A percentile compares a stretch with the other conserved stretches of the same genome.
These are phyloP conservation scores for Eueides isabella DNA, from an alignment of 1,140 invertebrate species.

Conservation along the genomic window DNA sequence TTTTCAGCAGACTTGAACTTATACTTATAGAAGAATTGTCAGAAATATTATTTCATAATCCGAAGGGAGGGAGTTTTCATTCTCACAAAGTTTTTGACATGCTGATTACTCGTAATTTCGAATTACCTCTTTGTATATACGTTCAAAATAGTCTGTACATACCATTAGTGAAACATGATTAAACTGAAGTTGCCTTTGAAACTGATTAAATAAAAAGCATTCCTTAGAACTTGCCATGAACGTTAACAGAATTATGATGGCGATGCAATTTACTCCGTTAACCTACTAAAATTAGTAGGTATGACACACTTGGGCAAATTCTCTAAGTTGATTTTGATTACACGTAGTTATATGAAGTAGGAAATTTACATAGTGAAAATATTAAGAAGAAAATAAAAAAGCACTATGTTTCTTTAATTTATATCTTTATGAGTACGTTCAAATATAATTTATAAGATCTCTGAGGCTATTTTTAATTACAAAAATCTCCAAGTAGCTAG, in stretches of 20 bases:
- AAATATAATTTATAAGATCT: no score
- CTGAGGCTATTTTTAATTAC: no score
- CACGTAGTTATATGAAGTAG: background rate
- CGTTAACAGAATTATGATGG: background rate
- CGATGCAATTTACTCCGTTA: constrained; percentile 6
- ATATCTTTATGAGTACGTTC: background rate
- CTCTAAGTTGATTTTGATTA: background rate
- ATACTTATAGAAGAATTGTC: no score
- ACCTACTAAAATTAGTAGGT: background rate
- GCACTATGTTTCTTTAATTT: background rate
- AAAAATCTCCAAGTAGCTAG: no score
- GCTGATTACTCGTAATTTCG: no score
- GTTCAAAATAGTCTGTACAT: background rate
- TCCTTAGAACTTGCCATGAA: background rate
- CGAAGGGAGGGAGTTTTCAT: no score
- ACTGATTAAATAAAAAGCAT: background rate
- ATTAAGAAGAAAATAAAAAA: background rate
- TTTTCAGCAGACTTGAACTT: no score
- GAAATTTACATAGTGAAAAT: background rate
- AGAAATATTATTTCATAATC: no score
- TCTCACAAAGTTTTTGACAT: no score
- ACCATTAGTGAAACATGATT: background rate
- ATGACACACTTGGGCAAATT: background rate
- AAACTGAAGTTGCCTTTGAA: background rate
- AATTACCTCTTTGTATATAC: no score